A percentile compares a stretch with the other conserved stretches of the same genome.
These are phyloP conservation scores for Tichodroma muraria DNA, from an alignment of 2,113 vertebrate species.

Conservation along the genomic window DNA sequence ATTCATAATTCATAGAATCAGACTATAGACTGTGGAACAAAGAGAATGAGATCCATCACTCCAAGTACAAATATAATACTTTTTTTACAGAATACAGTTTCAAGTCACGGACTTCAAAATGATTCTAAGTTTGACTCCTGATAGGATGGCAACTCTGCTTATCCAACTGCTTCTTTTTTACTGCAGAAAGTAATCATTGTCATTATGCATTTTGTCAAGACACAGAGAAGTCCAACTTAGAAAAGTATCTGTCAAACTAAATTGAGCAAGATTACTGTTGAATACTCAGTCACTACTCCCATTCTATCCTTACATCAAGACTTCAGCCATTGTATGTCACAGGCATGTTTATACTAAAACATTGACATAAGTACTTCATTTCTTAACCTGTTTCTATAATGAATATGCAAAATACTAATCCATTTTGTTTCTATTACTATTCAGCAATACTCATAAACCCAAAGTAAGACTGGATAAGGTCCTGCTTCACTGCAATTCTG, in stretches of 20 bases:
- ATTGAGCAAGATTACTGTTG: not conserved
- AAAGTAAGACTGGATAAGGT: not conserved
- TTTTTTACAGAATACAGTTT: not conserved
- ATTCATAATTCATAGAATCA: not conserved
- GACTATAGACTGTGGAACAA: not conserved
- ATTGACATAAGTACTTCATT: not conserved
- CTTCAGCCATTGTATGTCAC: not conserved
- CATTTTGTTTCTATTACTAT: not conserved
- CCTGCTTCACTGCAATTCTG: not conserved
- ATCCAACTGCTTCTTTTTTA: not conserved
- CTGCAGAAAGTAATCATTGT: not conserved
- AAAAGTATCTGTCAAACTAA: not conserved
- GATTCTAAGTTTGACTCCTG: not conserved
- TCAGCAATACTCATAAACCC: not conserved
- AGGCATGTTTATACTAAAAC: not conserved
- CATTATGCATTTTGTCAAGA: not conserved
- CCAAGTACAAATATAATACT: not conserved
- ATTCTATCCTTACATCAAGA: not conserved
- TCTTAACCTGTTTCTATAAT: not conserved
- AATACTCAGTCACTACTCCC: not conserved
- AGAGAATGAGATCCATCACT: not conserved
- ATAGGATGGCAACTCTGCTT: not conserved
- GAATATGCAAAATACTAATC: not conserved
- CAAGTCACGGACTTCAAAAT: not conserved
- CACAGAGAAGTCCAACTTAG: not conserved